Base-by-base conservation (phyloP, 2,888 invertebrate species). In the Drosophila flavopinicola region DNA sequence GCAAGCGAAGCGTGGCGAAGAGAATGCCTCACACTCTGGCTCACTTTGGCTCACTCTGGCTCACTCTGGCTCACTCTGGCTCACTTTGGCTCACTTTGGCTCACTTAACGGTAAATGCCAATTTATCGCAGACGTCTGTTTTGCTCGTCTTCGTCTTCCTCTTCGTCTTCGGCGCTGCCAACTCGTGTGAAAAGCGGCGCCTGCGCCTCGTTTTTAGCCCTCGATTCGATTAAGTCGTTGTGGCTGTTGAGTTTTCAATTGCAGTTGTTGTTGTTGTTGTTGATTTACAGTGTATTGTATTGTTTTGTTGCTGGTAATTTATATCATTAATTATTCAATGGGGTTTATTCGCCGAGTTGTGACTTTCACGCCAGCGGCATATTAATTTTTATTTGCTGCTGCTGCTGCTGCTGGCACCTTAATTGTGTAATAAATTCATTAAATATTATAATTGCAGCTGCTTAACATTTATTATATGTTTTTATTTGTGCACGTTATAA, bases 371-470 rank as follows among this genome's bases (percentile, higher is more conserved):
- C 68, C 77, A 72, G 57, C 73, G 58, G 80, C 86, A 75, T 72
- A 66, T 78, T 79, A 61, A 83, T 73, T 74, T 45, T 64, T 53
- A 51, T 59, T 66, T 45, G 42, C 11, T 54, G 47, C 20, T 56
- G 58, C 27, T 54, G 56, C 33, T 66, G 59, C 37, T 47, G 69
- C 33, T 54, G 53, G 25, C 35, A 41, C 41, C 48, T 64, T 84
- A 84, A 86, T 86, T 84, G 86, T 74, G 85, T 74, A 80, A 80
- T 80, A 82, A 87, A 87, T 78, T 87, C 68, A 82, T 82, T 75
- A 75, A 85, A 51, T 72, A 77, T 84, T 69, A 59, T 76, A 85
- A 85, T 86, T 79, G 79, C 85, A 68, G 56, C 76, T 60, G 79
- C 72, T 75, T 57, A 66, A 64, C 58, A 78, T 70, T 73, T 59